A percentile compares a stretch with the other conserved stretches of the same genome.
phyloP scores from a whole-genome alignment of 2,888 invertebrate species.

The Hirtodrosophila alboralis region DNA sequence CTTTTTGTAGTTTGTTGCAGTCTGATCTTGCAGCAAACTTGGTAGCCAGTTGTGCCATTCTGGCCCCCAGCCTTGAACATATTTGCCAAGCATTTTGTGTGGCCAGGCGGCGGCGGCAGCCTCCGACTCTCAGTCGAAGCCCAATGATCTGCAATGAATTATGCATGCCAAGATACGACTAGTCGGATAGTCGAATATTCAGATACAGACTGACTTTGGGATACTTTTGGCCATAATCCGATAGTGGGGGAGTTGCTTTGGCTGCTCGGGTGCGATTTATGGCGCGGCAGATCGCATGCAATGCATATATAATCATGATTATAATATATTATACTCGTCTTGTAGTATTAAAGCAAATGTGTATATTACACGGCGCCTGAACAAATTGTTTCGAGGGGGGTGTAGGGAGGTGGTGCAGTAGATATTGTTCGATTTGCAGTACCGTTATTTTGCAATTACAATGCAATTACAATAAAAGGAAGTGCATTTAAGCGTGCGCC shows the following conservation, averaged over 20 bases:
- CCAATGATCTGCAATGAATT: slow-evolving; percentile 77
- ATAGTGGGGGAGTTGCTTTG: slow-evolving; percentile 53
- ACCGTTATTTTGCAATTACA: slow-evolving; percentile 78
- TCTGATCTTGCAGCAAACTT: slow-evolving; percentile 59
- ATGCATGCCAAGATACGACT: slow-evolving; percentile 68
- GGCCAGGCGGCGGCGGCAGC: slow-evolving; percentile 45
- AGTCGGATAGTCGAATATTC: slow-evolving; percentile 46
- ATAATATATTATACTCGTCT: slow-evolving; percentile 74
- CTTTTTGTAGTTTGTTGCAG: slow-evolving; percentile 26
- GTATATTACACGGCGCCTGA: slow-evolving; percentile 72
- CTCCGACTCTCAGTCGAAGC: slow-evolving; percentile 19
- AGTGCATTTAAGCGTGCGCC: slow-evolving; percentile 74
- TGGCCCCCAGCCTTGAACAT: slow-evolving; percentile 66
- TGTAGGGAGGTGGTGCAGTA: slow-evolving; percentile 1
- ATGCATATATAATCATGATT: slow-evolving; percentile 76
- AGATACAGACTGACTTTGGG: slow-evolving; percentile 16
- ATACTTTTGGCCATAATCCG: slow-evolving; percentile 28
- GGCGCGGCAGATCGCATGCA: slow-evolving; percentile 76
- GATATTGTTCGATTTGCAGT: slow-evolving; percentile 35
- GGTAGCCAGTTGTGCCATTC: slow-evolving; percentile 62
- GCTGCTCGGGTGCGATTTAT: slow-evolving; percentile 73
- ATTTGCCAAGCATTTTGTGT: slow-evolving; percentile 75
- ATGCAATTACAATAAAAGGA: slow-evolving; percentile 78
- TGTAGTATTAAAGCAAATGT: slow-evolving; percentile 57
- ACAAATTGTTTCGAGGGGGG: slow-evolving; percentile 46